Evolutionary conservation across 1,140 invertebrate species (phyloP).

Genomic region (Magallana gigas): DNA sequence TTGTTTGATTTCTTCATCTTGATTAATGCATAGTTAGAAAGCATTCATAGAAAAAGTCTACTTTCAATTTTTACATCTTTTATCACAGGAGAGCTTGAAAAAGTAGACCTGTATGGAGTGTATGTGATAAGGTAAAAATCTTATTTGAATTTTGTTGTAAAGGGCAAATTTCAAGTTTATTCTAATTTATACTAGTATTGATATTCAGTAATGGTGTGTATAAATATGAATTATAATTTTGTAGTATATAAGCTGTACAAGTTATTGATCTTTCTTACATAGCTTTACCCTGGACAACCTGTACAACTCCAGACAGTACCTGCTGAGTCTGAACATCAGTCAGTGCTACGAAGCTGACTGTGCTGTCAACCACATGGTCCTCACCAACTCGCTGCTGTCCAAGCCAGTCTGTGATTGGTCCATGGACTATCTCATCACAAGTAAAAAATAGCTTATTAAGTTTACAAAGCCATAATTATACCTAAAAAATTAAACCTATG

Average conservation of each 20-base stretch:
- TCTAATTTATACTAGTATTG: not conserved
- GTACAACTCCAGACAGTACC: conserved; percentile 32
- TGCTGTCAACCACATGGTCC: not conserved
- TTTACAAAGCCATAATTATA: not conserved
- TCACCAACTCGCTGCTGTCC: conserved; percentile 37
- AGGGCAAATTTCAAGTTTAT: not conserved
- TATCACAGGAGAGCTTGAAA: not conserved
- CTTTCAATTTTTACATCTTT: not conserved
- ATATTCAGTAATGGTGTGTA: not conserved
- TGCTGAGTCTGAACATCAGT: conserved; percentile 50
- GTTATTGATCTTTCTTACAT: not conserved
- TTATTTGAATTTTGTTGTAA: not conserved
- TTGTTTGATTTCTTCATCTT: not conserved
- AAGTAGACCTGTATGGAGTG: conserved; percentile 37
- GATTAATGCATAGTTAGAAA: not conserved
- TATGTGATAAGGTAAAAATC: conserved; percentile 32
- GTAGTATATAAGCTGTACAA: not conserved
- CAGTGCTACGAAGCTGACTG: conserved; percentile 26
- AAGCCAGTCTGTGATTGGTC: conserved; percentile 46
- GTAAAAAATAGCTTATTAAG: not conserved
- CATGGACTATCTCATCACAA: conserved; percentile 41
- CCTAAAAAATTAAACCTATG: not conserved
- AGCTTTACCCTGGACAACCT: conserved; percentile 50
- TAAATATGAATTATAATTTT: not conserved
- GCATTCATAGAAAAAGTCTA: no score